These are phyloP conservation scores for Ephestia elutella DNA, from an alignment of 1,140 invertebrate species.

Conservation along the genomic window DNA sequence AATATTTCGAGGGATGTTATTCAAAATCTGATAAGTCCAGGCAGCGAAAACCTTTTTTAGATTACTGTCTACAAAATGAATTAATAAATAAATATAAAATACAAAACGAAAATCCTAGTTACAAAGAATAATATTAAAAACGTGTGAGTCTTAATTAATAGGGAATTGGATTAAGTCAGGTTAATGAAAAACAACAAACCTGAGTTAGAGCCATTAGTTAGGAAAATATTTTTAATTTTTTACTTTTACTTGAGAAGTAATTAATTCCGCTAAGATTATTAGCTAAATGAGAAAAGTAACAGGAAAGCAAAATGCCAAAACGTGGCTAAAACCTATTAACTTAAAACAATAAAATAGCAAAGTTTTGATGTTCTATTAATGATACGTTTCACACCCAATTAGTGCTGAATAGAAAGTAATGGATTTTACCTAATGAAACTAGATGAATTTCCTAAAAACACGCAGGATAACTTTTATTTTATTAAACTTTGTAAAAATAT, in stretches of 20 bases:
- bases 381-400: background rate
- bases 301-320: background rate
- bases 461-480: background rate
- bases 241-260: background rate
- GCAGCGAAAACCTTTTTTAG: too few relatives aligned
- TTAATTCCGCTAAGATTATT: background rate
- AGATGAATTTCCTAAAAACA: background rate
- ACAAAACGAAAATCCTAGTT: too few relatives aligned
- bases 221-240: background rate
- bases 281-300: background rate
- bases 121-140: too few relatives aligned
- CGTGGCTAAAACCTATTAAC: background rate
- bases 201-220: background rate
- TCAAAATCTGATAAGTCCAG: too few relatives aligned
- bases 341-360: background rate
- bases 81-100: too few relatives aligned
- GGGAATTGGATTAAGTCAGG: background rate
- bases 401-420: background rate
- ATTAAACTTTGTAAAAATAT: background rate
- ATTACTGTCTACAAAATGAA: too few relatives aligned
- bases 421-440: background rate
- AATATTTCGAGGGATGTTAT: too few relatives aligned
- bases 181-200: background rate
- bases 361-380: background rate
- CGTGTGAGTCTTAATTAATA: background rate